Conservation (phyloP, 1,140 invertebrate species). For the Mactra quadrangularis region DNA sequence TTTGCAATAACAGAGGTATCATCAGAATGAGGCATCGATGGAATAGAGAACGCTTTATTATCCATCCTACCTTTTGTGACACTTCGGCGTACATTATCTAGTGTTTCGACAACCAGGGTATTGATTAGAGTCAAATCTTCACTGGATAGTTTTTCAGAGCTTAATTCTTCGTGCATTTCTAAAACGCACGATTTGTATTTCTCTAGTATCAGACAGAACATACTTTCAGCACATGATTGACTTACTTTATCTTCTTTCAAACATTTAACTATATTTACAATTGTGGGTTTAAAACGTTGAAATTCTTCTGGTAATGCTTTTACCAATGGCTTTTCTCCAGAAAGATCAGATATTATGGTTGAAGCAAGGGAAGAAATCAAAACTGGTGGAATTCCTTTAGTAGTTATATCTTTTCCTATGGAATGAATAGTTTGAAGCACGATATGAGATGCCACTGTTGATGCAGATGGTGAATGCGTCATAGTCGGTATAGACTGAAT, state of each 20-base stretch:
- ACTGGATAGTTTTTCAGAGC: background rate
- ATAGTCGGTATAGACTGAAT: constrained; percentile 21
- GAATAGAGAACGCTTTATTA: constrained; percentile 28
- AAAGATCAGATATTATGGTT: constrained; percentile 11
- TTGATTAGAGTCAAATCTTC: constrained; percentile 30
- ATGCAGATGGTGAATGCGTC: constrained; percentile 25
- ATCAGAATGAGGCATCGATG: constrained; percentile 38
- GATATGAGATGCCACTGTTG: constrained; percentile 47
- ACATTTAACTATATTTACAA: constrained; percentile 36
- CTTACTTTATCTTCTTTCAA: constrained; percentile 31
- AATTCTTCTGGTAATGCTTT: constrained; percentile 14
- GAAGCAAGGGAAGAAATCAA: constrained; percentile 53
- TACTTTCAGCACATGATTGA: constrained; percentile 17
- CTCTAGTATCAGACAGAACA: constrained; percentile 49
- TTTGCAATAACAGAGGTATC: constrained; percentile 30
- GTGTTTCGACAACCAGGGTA: constrained; percentile 37
- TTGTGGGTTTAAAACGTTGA: constrained; percentile 18
- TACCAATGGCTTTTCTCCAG: background rate
- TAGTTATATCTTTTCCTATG: constrained; percentile 25
- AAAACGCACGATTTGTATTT: constrained; percentile 41
- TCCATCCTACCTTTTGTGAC: constrained; percentile 37
- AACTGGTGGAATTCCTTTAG: constrained; percentile 23
- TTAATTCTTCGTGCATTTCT: background rate
- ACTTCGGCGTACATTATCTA: constrained; percentile 44
- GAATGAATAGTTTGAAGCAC: constrained; percentile 41